Base-by-base conservation (phyloP, 2,888 invertebrate genomes). In the Stenodera caucasica region DNA sequence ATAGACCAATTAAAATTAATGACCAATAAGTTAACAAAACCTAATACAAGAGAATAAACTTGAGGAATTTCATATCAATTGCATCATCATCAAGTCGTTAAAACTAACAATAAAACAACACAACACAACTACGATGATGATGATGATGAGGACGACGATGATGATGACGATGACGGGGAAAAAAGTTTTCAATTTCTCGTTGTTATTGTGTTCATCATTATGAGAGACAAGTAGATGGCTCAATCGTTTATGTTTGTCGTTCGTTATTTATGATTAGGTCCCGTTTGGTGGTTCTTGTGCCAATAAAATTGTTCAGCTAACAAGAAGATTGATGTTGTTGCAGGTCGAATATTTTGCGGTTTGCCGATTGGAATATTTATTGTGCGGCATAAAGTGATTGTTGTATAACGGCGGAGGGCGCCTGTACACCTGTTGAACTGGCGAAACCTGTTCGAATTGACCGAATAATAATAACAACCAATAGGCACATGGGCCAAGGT, bases 401-500 rank as follows among this genome's bases (percentile, higher is more conserved):
- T 73, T 72, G 71, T 71, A 71, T 70, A 72, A 70, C n/a, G n/a
- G n/a, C 72, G 71, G 70, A 70, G 71, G 74, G 72, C 69, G 73
- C 72, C 69, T 64, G 57, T 73, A 73, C 75, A 75, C 75, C 75
- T 75, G 75, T 74, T 75, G 70, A 72, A 74, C 73, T 73, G 73
- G 73, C 70, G 72, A 72, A 75, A 75, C 74, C 74, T 74, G 75
- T 74, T 70, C 71, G 67, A 67, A 63, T 60, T 70, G 70, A 70
- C 71, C 71, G 67, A 68, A 67, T 70, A 68, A 69, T 67, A 58
- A 59, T 56, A 35, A 62, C 64, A 62, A 61, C 61, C 49, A 65
- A 64, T 65, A 62, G 61, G 58, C 58, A 64, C 65, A 53, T 63
- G 65, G 67, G 59, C 66, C 67, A 68, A 68, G 67, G 67, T 63